Evolutionary conservation across 2,113 vertebrate genomes (phyloP), one percentile per base, ranked within the genome.

Genomic region (Apteryx owenii): DNA sequence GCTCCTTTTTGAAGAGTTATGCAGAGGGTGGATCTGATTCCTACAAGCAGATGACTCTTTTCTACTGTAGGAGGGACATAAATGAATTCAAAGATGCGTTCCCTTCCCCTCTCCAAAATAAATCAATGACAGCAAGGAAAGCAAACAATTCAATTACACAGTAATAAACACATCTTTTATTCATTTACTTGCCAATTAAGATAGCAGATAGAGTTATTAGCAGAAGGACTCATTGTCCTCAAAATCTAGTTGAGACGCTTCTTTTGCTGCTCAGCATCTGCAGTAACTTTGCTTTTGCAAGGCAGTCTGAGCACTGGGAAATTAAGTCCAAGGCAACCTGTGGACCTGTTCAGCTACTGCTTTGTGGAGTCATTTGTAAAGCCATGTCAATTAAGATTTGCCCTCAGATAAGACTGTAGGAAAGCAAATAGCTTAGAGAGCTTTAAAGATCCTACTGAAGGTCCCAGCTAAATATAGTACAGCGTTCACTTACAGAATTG

Each of bases 151-250:
- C 65, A 82, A 87, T 88, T 86, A 89, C 71, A 61, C 21, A 42
- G 70, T 51, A 94, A 96, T 89, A 95, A 95, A 80, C 50, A 54
- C 66, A 90, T 75, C 25, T 95, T 96, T 95, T 94, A 91, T 89
- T 94, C 78, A 86, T 95, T 95, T 88, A 73, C 50, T 73, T 66
- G 38, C 64, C 81, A 89, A 85, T 95, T 95, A 95, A 95, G 82
- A 90, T 19, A 85, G 9, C 19, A 94, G 82, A 80, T 72, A 90
- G 53, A 92, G 42, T 89, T 92, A 85, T 93, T 93, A 93, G 70
- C 40, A 36, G 58, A 95, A 96, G 70, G 46, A 44, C 44, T 73
- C 65, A 6, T 54, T 91, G 83, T 54, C 60, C 80, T 94, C 88
- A 89, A 92, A 88, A 93, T 84, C 44, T 56, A 85, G 54, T 54